These are phyloP conservation scores for Bombus impatiens DNA, from an alignment of 1,140 invertebrate species.

Conservation along the genomic window DNA sequence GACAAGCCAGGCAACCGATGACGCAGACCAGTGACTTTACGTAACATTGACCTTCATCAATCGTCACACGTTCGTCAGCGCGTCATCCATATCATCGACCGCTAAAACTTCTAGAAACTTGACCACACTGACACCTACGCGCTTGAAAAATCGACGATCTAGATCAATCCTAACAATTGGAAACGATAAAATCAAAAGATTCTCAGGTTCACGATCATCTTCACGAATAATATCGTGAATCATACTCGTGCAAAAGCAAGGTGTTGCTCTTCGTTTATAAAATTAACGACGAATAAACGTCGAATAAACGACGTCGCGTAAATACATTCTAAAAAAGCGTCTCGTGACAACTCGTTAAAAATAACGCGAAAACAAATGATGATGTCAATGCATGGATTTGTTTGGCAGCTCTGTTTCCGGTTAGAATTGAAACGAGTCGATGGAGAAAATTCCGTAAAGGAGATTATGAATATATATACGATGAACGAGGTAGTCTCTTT, in stretches of 20 bases:
- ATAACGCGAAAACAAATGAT: slow-evolving; percentile 36
- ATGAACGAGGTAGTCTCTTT: too few species aligned
- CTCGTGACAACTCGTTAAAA: slow-evolving; percentile 35
- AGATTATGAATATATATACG: too few species aligned
- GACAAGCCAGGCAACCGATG: slow-evolving; percentile 50
- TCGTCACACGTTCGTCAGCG: slow-evolving; percentile 72
- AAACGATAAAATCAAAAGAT: not conserved
- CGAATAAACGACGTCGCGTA: not conserved
- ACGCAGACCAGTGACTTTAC: slow-evolving; percentile 66
- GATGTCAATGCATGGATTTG: not conserved
- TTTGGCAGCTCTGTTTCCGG: not conserved
- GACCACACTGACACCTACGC: not conserved
- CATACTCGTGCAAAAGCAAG: not conserved
- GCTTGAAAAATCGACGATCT: not conserved
- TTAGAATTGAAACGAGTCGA: not conserved
- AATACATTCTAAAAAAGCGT: slow-evolving; percentile 20
- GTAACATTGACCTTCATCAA: slow-evolving; percentile 77
- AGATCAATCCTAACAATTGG: not conserved
- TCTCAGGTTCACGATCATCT: not conserved
- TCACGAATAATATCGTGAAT: not conserved
- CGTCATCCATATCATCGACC: slow-evolving; percentile 44
- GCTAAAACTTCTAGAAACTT: slow-evolving; percentile 25
- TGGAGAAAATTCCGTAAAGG: not conserved
- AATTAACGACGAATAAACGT: slow-evolving; percentile 24
- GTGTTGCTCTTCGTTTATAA: slow-evolving; percentile 22